These are phyloP conservation scores for Thysanoteuthis rhombus DNA, from an alignment of 2,888 invertebrate genomes.

Conservation along the genomic window DNA sequence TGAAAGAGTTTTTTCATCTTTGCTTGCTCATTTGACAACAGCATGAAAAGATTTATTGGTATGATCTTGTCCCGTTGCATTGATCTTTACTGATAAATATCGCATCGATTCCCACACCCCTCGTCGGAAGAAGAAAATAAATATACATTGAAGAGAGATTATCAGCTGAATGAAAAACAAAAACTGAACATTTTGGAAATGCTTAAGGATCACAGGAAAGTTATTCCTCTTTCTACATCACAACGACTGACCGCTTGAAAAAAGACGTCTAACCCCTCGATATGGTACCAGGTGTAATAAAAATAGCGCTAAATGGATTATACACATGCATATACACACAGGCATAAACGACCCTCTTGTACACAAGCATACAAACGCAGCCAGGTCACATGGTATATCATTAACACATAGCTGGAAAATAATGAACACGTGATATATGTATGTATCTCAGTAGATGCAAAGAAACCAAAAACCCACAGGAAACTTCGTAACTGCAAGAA, in stretches of 20 bases:
- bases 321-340: neutral
- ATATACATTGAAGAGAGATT: neutral
- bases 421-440: neutral
- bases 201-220: neutral
- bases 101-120: neutral
- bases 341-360: no score
- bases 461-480: neutral
- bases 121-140: neutral
- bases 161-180: neutral
- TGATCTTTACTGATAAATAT: neutral
- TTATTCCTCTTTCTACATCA: neutral
- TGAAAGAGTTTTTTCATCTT: neutral
- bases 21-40: constrained; percentile 12
- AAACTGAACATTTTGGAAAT: neutral
- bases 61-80: neutral
- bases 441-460: neutral
- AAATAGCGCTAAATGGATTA: neutral
- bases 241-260: neutral
- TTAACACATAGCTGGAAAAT: neutral
- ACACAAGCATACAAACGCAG: no score
- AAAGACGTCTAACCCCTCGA: neutral
- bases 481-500: neutral
- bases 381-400: neutral
- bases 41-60: neutral
- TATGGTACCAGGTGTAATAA: neutral